These are phyloP conservation scores for Papilio dardanus DNA, from an alignment of 1,140 invertebrate genomes.

Conservation along the genomic window DNA sequence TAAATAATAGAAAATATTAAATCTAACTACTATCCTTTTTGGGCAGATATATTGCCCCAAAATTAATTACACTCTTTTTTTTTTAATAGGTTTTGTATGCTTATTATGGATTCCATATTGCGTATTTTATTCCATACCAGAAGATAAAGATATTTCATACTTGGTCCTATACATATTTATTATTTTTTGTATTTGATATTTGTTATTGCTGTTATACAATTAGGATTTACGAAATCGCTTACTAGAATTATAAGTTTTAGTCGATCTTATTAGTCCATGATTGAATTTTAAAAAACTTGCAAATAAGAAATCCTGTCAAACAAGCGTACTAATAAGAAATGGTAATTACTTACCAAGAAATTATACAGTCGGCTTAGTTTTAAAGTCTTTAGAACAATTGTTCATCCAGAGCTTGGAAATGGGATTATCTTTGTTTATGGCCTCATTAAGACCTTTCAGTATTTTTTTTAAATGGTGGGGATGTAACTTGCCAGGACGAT, in stretches of 20 bases:
- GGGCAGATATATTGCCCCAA: no score
- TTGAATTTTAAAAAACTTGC: background rate
- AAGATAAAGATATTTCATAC: no score
- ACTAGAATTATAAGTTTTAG: background rate
- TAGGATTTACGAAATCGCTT: background rate
- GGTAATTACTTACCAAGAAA: background rate
- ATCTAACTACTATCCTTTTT: no score
- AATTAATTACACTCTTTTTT: no score
- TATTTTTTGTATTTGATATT: no score
- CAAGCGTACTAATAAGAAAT: background rate
- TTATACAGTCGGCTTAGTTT: background rate
- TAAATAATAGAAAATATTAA: no score
- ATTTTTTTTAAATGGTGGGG: background rate
- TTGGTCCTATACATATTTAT: no score
- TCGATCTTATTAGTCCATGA: background rate
- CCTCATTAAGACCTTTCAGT: background rate
- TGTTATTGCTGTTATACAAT: no score
- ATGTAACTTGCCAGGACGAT: background rate
- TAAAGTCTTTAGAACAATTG: background rate
- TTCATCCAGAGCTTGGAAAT: background rate
- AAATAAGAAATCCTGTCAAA: background rate
- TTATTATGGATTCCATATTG: no score
- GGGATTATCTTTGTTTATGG: conserved; percentile 9
- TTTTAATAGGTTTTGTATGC: no score
- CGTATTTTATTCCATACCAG: no score